Percentiles rank a stretch among this genome's conserved stretches.
Conservation (phyloP, 2,888 invertebrate species). For the Leptopterna dolabrata region DNA sequence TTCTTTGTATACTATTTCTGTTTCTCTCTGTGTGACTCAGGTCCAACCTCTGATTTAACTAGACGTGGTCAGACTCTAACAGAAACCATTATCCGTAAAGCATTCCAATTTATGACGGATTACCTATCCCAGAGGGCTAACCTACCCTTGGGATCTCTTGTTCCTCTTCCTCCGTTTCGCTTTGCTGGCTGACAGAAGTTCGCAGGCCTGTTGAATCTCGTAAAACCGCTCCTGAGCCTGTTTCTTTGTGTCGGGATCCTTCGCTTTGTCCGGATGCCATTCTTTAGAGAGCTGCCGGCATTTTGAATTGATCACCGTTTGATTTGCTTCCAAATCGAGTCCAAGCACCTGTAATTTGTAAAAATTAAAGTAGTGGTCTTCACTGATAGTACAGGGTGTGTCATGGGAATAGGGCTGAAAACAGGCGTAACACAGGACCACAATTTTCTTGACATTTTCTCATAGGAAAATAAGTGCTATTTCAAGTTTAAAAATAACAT, state of each 20-base stretch:
- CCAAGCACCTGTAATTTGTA: conserved; percentile 74
- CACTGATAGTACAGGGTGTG: neutral
- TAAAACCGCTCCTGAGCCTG: conserved; percentile 88
- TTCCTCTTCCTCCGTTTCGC: conserved; percentile 79
- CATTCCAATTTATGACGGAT: neutral
- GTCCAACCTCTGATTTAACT: no score
- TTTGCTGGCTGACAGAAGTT: conserved; percentile 86
- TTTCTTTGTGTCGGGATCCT: conserved; percentile 76
- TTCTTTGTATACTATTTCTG: no score
- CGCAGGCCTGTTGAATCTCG: conserved; percentile 93
- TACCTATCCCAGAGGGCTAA: neutral
- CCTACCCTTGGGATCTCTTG: conserved; percentile 69
- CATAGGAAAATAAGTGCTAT: no score
- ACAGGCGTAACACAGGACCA: no score
- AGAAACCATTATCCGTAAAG: neutral
- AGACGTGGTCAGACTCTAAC: neutral
- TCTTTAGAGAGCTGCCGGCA: conserved; percentile 87
- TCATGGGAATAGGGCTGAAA: no score
- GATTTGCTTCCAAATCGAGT: conserved; percentile 81
- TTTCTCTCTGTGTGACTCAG: no score
- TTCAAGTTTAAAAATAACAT: no score
- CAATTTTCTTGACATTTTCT: no score
- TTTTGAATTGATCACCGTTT: conserved; percentile 84
- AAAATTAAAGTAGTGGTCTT: neutral
- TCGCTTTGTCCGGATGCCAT: conserved; percentile 92